These are phyloP conservation scores for Tetraodon nigroviridis DNA, from an alignment of 2,113 vertebrate genomes.

Conservation along the genomic window DNA sequence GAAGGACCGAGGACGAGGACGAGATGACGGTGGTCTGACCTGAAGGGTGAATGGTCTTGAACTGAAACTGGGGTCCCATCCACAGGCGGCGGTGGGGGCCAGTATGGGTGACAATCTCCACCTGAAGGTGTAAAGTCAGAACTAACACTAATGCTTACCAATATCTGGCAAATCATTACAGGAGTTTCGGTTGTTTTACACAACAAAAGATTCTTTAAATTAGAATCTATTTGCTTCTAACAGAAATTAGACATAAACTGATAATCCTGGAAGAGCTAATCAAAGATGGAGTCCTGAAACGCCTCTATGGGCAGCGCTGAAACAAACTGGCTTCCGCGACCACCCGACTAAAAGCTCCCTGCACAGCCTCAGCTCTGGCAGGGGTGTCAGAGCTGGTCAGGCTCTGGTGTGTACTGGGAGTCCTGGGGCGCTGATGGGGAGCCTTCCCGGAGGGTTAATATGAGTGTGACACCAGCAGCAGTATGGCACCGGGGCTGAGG, in stretches of 20 bases:
- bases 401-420: conserved; percentile 21
- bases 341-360: conserved; percentile 35
- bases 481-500: conserved; percentile 23
- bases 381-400: conserved; percentile 37
- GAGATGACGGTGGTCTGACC: conserved; percentile 98
- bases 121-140: conserved; percentile 69
- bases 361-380: conserved; percentile 10
- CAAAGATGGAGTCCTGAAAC: too few species aligned
- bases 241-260: too few species aligned
- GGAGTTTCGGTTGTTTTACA: too few species aligned
- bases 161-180: too few species aligned
- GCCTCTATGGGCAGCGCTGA: not conserved
- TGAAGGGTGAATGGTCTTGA: conserved; percentile 97
- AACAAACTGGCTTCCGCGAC: conserved; percentile 29
- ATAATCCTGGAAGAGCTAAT: too few species aligned
- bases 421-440: conserved; percentile 14
- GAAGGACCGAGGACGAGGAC: conserved; percentile 94
- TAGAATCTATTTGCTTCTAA: too few species aligned
- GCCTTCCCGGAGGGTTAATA: conserved; percentile 42
- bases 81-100: conserved; percentile 93
- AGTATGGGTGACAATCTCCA: conserved; percentile 97
- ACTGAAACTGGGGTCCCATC: conserved; percentile 99
- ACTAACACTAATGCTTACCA: not conserved
- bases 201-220: too few species aligned
- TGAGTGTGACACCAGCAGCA: conserved; percentile 19